Base-by-base conservation (phyloP, 1,140 invertebrate genomes). In the Nixonia krombeini region DNA sequence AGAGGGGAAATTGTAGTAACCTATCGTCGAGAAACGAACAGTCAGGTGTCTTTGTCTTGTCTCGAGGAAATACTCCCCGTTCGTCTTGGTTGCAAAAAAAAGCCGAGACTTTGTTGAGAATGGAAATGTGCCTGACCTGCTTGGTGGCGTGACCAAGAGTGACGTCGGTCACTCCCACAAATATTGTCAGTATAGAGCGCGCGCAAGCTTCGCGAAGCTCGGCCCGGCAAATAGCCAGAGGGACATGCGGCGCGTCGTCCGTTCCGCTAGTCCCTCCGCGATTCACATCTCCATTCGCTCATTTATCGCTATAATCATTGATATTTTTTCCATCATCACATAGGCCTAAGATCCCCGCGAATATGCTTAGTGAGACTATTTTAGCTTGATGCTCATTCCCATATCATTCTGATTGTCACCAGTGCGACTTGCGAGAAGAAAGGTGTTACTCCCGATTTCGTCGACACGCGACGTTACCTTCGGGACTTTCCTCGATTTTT, bases 71-170 rank as follows among this genome's bases (percentile, higher is more conserved):
- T n/a, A n/a, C n/a, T n/a, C n/a, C n/a, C n/a, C n/a, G n/a, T n/a
- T 55, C 53, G 42, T 38, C 37, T 38, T 29, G 38, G 57, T 38
- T 59, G 26, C 18, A 40, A 53, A 42, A 7, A 31, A 62, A 44
- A 63, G 31, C 35, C 47, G 38, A 17, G 47, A 28, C 41, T 18
- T 58, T 31, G 41, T 38, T 55, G 40, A 16, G 12, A 10, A 47
- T 37, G 52, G 53, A 41, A 51, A 59, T 80, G 76, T 73, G 76
- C 51, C 71, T 79, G 73, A 81, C 66, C 41, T 64, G 77, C 77
- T 85, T 85, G 82, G 83, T 76, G 81, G 80, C 81, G 81, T 79
- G 83, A 85, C 83, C 82, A 85, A 84, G 82, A 79, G 71, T 82
- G 41, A 76, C 18, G 81, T 85, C 82, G 80, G 81, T 83, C 83